These are phyloP conservation scores for Sylvicola fuscatus DNA, from an alignment of 2,888 invertebrate genomes.

Conservation along the genomic window DNA sequence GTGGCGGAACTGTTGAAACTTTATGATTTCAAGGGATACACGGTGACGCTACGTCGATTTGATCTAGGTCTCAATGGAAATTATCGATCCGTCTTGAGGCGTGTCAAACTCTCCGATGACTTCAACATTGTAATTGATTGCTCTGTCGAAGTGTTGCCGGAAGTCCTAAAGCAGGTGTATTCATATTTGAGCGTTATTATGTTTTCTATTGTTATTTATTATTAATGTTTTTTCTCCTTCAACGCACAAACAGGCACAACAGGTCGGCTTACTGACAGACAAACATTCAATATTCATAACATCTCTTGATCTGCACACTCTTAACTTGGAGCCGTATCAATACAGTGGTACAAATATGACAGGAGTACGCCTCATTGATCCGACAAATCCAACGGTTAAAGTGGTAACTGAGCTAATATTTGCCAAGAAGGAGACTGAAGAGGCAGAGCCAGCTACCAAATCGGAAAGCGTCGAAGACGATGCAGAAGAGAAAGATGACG, in stretches of 20 bases:
- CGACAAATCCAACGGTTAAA: constrained; percentile 10
- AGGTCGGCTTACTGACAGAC: constrained; percentile 69
- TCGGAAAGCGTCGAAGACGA: too few relatives aligned
- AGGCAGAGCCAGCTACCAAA: too few relatives aligned
- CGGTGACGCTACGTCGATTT: constrained; percentile 39
- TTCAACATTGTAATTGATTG: constrained; percentile 58
- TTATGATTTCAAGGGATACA: constrained; percentile 31
- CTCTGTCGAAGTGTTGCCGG: constrained; percentile 32
- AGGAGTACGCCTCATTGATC: constrained; percentile 42
- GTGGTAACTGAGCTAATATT: too few relatives aligned
- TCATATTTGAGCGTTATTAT: not conserved
- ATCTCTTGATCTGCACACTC: constrained; percentile 59
- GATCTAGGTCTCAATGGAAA: constrained; percentile 47
- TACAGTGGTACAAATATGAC: constrained; percentile 70
- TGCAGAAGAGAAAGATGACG: too few relatives aligned
- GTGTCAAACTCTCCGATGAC: constrained; percentile 47
- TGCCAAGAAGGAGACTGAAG: too few relatives aligned
- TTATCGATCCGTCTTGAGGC: constrained; percentile 42
- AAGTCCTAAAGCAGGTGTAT: constrained; percentile 30
- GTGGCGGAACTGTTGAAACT: constrained; percentile 50
- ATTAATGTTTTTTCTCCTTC: too few relatives aligned
- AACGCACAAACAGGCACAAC: constrained; percentile 61
- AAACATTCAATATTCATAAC: constrained; percentile 59
- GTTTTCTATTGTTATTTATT: not conserved
- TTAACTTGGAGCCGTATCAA: constrained; percentile 56